phyloP scores from a whole-genome alignment of 2,113 vertebrate genomes.

The Entelurus aequoreus region DNA sequence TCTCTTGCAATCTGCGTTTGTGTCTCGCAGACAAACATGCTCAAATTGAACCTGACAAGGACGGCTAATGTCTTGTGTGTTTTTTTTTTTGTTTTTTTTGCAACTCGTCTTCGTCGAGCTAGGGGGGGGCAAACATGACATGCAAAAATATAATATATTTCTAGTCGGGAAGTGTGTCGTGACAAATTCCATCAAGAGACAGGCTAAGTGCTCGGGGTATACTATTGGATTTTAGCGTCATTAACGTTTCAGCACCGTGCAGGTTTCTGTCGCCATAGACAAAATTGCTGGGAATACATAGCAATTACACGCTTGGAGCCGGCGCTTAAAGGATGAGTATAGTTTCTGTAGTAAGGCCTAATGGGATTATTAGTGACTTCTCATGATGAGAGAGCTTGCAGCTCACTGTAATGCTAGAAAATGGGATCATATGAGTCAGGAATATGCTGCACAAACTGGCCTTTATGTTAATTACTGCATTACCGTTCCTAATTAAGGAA shows the following conservation, averaged over 20 bases:
- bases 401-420: slow-evolving; percentile 31
- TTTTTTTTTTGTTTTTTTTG: slow-evolving; percentile 6
- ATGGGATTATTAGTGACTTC: slow-evolving; percentile 69
- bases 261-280: slow-evolving; percentile 71
- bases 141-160: slow-evolving; percentile 29
- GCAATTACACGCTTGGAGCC: slow-evolving; percentile 66
- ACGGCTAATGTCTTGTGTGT: slow-evolving; percentile 17
- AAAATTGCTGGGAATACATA: slow-evolving; percentile 73
- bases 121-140: slow-evolving; percentile 15
- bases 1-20: slow-evolving; percentile 12
- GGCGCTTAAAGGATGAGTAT: slow-evolving; percentile 60
- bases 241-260: slow-evolving; percentile 72
- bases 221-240: slow-evolving; percentile 70
- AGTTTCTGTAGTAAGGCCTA: slow-evolving; percentile 61
- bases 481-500: slow-evolving; percentile 68
- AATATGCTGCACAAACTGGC: slow-evolving; percentile 50
- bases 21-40: slow-evolving; percentile 3
- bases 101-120: neutral
- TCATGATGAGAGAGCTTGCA: slow-evolving; percentile 40
- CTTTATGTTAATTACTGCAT: slow-evolving; percentile 64
- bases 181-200: slow-evolving; percentile 50
- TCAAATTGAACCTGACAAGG: slow-evolving; percentile 1
- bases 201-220: slow-evolving; percentile 49
- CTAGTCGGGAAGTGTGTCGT: slow-evolving; percentile 33
- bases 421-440: slow-evolving; percentile 49